These are phyloP conservation scores for Acleris cristana DNA, from an alignment of 2,888 invertebrate genomes.

Conservation along the genomic window DNA sequence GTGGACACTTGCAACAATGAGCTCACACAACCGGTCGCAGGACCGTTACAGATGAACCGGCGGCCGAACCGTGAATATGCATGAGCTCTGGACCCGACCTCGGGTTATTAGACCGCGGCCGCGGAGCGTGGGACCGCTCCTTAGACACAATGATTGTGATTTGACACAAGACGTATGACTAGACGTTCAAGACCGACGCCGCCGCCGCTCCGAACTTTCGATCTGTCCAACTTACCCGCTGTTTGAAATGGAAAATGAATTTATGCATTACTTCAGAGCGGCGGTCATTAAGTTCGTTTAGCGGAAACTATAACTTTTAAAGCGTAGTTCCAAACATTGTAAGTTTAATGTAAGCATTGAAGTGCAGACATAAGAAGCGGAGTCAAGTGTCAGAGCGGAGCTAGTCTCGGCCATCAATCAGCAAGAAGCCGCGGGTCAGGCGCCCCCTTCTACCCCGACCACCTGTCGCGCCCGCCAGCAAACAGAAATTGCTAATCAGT, in stretches of 20 bases:
- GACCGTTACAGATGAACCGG: conserved; percentile 82
- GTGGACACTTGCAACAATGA: conserved; percentile 74
- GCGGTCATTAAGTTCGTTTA: conserved; percentile 31
- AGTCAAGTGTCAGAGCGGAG: conserved; percentile 54
- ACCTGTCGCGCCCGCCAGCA: conserved; percentile 76
- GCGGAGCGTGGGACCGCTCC: conserved; percentile 71
- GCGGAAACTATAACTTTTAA: conserved; percentile 33
- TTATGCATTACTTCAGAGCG: conserved; percentile 28
- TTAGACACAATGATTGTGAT: conserved; percentile 35
- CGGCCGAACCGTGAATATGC: conserved; percentile 75
- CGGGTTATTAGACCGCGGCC: conserved; percentile 75
- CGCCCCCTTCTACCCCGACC: conserved; percentile 61
- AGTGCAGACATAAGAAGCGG: conserved; percentile 59
- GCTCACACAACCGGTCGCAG: conserved; percentile 75
- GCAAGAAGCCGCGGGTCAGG: conserved; percentile 68
- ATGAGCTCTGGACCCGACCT: conserved; percentile 80
- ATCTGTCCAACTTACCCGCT: conserved; percentile 40
- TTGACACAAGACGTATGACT: conserved; percentile 23
- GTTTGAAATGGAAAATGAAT: conserved; percentile 39
- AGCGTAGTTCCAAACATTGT: conserved; percentile 31
- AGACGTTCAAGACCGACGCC: not conserved
- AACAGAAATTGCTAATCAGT: conserved; percentile 81
- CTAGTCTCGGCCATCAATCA: conserved; percentile 70
- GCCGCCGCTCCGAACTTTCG: conserved; percentile 8
- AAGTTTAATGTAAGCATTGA: conserved; percentile 37